phyloP scores from a whole-genome alignment of 2,113 vertebrate genomes.

The Chinchilla lanigera region DNA sequence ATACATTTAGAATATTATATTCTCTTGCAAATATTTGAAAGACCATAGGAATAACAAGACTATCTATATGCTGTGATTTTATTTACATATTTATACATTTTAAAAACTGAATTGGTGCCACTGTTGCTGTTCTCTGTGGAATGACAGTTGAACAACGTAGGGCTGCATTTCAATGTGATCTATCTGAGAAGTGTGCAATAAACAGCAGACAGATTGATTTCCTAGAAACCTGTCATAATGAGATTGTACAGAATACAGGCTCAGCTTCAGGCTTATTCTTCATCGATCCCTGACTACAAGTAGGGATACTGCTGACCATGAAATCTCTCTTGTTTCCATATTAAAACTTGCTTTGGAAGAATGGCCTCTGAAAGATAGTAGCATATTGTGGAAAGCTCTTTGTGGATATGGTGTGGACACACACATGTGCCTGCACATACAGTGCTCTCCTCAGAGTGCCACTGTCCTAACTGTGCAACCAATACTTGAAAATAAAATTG shows the following conservation, averaged over 20 bases:
- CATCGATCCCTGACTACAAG: conserved; percentile 53
- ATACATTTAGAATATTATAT: conserved; percentile 58
- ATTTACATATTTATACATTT: conserved; percentile 76
- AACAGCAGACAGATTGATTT: conserved; percentile 78
- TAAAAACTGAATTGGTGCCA: conserved; percentile 63
- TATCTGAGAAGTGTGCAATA: conserved; percentile 72
- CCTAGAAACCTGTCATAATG: conserved; percentile 78
- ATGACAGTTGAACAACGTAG: conserved; percentile 66
- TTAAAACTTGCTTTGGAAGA: background rate
- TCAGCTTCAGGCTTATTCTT: conserved; percentile 55
- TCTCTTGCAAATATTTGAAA: conserved; percentile 53
- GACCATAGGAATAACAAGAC: conserved; percentile 12
- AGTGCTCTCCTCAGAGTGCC: background rate
- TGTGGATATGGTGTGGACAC: background rate
- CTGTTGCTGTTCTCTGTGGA: conserved; percentile 55
- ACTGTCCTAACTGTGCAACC: background rate
- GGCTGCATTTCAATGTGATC: conserved; percentile 73
- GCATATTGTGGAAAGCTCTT: conserved; percentile 56
- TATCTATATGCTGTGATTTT: conserved; percentile 45
- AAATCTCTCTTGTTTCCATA: conserved; percentile 29
- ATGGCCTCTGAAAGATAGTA: background rate
- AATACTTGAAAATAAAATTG: conserved; percentile 73
- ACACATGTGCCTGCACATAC: background rate
- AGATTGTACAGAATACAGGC: conserved; percentile 58
- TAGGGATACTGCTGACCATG: background rate